Conservation (phyloP, 1,140 invertebrate species). For the Limonius californicus region DNA sequence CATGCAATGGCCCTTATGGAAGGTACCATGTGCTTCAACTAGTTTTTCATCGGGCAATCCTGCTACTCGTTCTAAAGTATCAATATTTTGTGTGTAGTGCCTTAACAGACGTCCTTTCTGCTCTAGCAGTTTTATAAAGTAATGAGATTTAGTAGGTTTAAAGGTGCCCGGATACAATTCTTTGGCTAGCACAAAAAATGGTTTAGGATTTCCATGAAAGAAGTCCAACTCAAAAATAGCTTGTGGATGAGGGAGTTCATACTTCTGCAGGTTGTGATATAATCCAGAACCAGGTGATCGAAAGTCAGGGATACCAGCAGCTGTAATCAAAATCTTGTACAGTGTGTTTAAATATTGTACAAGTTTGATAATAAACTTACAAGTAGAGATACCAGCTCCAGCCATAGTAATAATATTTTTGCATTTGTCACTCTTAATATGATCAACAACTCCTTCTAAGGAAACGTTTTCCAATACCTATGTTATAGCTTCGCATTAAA, state of each 20-base stretch:
- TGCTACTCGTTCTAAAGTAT: slow-evolving; percentile 84
- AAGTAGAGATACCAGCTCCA: slow-evolving; percentile 92
- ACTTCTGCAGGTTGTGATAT: slow-evolving; percentile 90
- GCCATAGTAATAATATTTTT: slow-evolving; percentile 90
- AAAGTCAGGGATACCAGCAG: slow-evolving; percentile 93
- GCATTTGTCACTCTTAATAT: slow-evolving; percentile 70
- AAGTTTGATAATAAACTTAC: slow-evolving; percentile 58
- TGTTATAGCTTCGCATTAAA: background rate
- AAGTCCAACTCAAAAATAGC: slow-evolving; percentile 92
- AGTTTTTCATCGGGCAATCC: slow-evolving; percentile 82
- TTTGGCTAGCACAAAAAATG: slow-evolving; percentile 83
- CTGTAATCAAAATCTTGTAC: slow-evolving; percentile 53
- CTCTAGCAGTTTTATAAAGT: slow-evolving; percentile 75
- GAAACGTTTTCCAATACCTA: slow-evolving; percentile 55
- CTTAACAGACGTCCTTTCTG: slow-evolving; percentile 76
- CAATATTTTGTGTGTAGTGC: slow-evolving; percentile 93
- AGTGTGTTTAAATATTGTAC: slow-evolving; percentile 5
- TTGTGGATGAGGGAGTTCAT: slow-evolving; percentile 88
- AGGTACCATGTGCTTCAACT: slow-evolving; percentile 92
- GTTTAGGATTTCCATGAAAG: slow-evolving; percentile 76
- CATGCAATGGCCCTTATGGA: slow-evolving; percentile 83
- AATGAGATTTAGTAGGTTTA: slow-evolving; percentile 78
- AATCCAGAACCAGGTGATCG: slow-evolving; percentile 86
- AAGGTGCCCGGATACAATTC: slow-evolving; percentile 80
- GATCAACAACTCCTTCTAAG: slow-evolving; percentile 66